These are phyloP conservation scores for Rhea pennata DNA, from an alignment of 2,113 vertebrate species.

Conservation along the genomic window DNA sequence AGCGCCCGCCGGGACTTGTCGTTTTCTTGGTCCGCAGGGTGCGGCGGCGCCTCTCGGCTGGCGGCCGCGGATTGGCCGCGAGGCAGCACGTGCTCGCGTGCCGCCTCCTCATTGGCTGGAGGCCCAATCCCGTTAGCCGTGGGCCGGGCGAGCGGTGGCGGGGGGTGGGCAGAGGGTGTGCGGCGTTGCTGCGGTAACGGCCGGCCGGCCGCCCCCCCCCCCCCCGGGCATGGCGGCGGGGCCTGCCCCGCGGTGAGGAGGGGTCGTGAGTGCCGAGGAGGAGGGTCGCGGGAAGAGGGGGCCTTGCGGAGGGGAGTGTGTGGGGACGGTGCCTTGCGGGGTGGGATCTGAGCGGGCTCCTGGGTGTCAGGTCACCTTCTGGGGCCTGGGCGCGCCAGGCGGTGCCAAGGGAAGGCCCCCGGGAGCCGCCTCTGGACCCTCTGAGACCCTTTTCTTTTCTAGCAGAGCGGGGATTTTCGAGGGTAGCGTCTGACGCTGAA, in stretches of 20 bases:
- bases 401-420: neutral
- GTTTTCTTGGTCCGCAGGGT: neutral
- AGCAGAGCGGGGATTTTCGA: neutral
- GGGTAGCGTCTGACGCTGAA: neutral
- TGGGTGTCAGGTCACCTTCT: neutral
- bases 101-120: neutral
- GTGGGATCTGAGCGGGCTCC: no score
- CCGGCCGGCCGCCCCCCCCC: neutral
- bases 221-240: neutral
- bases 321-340: fast-evolving
- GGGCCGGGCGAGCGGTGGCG: neutral
- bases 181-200: conserved; percentile 41
- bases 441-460: neutral
- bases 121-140: neutral
- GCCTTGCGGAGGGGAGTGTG: neutral
- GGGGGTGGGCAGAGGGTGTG: neutral
- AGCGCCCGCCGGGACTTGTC: neutral
- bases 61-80: neutral
- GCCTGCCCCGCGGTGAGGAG: neutral
- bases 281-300: no score
- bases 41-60: fast-evolving
- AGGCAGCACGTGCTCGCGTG: fast-evolving
- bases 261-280: neutral
- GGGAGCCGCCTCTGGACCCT: neutral
- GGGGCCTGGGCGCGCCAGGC: no score